A percentile compares a stretch with the other conserved stretches of the same genome.
These are phyloP conservation scores for Lycophotia porphyrea DNA, from an alignment of 2,888 invertebrate genomes.

Conservation along the genomic window DNA sequence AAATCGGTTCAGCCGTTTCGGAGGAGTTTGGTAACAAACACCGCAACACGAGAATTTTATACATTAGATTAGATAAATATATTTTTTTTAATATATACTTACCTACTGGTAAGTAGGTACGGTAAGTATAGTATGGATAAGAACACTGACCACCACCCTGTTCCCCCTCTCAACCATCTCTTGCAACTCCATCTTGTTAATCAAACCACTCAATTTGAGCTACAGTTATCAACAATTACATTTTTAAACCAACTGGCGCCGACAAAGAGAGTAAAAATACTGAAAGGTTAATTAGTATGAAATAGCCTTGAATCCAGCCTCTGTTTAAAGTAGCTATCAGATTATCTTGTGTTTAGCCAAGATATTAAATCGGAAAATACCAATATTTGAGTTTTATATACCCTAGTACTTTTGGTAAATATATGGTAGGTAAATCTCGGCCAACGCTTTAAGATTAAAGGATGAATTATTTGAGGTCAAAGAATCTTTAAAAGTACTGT, in stretches of 20 bases:
- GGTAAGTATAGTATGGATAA: no score
- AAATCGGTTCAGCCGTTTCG: no score
- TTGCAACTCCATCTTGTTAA: slow-evolving; percentile 35
- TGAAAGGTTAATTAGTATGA: slow-evolving; percentile 54
- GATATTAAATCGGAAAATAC: slow-evolving; percentile 74
- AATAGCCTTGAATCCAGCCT: slow-evolving; percentile 70
- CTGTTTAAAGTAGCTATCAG: slow-evolving; percentile 75
- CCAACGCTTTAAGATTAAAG: not conserved
- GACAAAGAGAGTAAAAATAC: slow-evolving; percentile 60
- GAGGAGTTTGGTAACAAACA: no score
- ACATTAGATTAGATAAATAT: no score
- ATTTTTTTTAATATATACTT: no score
- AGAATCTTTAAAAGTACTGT: not conserved
- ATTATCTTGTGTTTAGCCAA: slow-evolving; percentile 76
- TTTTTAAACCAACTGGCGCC: slow-evolving; percentile 44
- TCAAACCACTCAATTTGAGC: not conserved
- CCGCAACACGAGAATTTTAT: no score
- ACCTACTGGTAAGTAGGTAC: no score
- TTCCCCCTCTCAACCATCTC: slow-evolving; percentile 70
- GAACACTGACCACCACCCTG: slow-evolving; percentile 73
- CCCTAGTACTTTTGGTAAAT: slow-evolving; percentile 32
- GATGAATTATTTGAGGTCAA: not conserved
- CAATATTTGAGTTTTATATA: slow-evolving; percentile 66
- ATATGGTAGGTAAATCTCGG: slow-evolving; percentile 4
- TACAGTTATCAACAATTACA: slow-evolving; percentile 17